Conservation (phyloP, 1,140 invertebrate species). For the Neotoxoptera formosana region DNA sequence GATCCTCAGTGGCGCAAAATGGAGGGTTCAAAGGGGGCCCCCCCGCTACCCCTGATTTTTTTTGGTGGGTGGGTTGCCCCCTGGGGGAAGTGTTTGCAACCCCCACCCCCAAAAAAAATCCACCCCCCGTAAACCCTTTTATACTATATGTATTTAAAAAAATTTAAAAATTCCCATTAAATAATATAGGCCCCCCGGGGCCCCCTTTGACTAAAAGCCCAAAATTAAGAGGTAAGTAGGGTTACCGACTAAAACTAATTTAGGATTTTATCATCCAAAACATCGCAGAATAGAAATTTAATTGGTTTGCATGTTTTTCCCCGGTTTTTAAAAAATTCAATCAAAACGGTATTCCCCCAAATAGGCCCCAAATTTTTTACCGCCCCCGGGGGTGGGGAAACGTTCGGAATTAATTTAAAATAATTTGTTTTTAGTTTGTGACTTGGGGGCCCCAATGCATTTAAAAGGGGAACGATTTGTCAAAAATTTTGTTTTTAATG, state of each 20-base stretch:
- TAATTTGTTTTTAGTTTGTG: too few relatives aligned
- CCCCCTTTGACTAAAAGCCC: not conserved
- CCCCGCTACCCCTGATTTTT: not conserved
- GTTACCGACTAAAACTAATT: slow-evolving; percentile 1
- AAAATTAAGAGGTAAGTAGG: not conserved
- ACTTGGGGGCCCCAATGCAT: too few relatives aligned
- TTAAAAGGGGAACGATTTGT: too few relatives aligned
- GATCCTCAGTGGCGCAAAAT: too few relatives aligned
- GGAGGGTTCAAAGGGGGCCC: not conserved
- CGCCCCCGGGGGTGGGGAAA: too few relatives aligned
- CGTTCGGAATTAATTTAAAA: too few relatives aligned
- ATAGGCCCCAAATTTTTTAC: too few relatives aligned
- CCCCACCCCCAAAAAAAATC: too few relatives aligned
- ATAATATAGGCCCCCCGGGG: not conserved
- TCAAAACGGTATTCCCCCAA: not conserved
- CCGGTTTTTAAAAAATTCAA: not conserved
- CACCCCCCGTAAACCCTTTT: too few relatives aligned
- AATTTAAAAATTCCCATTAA: not conserved
- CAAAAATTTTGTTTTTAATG: too few relatives aligned
- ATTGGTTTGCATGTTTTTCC: not conserved
- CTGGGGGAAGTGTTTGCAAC: too few relatives aligned
- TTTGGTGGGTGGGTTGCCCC: not conserved
- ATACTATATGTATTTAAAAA: not conserved
- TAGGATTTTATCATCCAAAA: not conserved
- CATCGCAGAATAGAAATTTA: not conserved